These are phyloP conservation scores for Phlogophora meticulosa DNA, from an alignment of 2,888 invertebrate species.

Conservation along the genomic window DNA sequence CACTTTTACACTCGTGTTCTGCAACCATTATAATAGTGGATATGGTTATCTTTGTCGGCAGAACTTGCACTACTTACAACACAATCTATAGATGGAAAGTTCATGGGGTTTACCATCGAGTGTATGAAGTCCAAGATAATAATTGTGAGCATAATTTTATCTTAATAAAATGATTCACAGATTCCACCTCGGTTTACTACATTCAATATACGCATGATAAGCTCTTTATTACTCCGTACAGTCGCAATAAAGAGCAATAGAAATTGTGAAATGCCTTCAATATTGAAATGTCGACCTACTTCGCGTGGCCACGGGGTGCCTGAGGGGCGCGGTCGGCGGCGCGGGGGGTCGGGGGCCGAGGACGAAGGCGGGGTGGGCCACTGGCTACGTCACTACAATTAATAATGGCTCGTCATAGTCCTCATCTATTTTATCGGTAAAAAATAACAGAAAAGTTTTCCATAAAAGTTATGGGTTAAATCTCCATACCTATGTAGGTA, in stretches of 20 bases:
- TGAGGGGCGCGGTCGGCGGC: constrained; percentile 61
- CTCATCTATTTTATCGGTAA: constrained; percentile 76
- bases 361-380: constrained; percentile 48
- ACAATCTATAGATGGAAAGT: not conserved
- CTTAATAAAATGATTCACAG: constrained; percentile 60
- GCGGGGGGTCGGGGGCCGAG: constrained; percentile 53
- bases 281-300: constrained; percentile 88
- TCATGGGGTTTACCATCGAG: not conserved
- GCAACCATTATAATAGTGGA: constrained; percentile 29
- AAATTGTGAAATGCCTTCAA: constrained; percentile 88
- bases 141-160: constrained; percentile 52
- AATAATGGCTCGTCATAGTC: constrained; percentile 81
- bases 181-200: constrained; percentile 73
- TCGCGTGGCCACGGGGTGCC: constrained; percentile 73
- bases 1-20: constrained; percentile 31
- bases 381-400: constrained; percentile 77
- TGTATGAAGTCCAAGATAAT: constrained; percentile 14
- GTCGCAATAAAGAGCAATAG: constrained; percentile 83
- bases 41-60: constrained; percentile 7
- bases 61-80: constrained; percentile 17
- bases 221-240: constrained; percentile 84
- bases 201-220: constrained; percentile 79
- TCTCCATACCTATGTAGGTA: too few species aligned
- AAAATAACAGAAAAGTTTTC: constrained; percentile 61
- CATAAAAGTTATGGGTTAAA: constrained; percentile 25